Conservation (phyloP, 2,888 invertebrate species). For the Sinhomidia bicolor region DNA sequence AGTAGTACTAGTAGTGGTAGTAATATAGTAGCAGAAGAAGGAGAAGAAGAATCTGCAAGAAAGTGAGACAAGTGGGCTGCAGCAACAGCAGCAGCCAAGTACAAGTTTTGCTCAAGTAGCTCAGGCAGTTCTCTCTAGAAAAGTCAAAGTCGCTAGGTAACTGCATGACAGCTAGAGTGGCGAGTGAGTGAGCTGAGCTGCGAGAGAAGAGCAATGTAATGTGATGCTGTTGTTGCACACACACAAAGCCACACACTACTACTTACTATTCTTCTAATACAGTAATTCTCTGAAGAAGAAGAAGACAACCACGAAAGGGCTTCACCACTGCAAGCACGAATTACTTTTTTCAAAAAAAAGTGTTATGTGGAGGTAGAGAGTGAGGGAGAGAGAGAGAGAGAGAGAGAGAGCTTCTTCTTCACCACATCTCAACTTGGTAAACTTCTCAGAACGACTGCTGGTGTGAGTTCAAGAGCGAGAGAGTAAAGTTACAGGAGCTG, state of each 20-base stretch:
- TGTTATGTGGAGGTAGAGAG: not conserved
- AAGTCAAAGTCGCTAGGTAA: slow-evolving; percentile 70
- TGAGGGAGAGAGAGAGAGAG: slow-evolving; percentile 1
- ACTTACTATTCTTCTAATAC: not conserved
- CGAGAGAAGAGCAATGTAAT: slow-evolving; percentile 15
- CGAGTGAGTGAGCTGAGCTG: slow-evolving; percentile 13
- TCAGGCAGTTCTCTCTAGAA: slow-evolving; percentile 20
- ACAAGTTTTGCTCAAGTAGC: too few relatives aligned
- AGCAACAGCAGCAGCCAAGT: not conserved
- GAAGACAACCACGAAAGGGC: not conserved
- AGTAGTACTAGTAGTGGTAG: too few relatives aligned
- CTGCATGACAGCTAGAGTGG: slow-evolving; percentile 58
- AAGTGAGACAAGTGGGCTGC: slow-evolving; percentile 49
- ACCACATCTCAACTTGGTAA: slow-evolving; percentile 37
- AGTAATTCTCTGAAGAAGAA: too few relatives aligned
- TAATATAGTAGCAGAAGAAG: too few relatives aligned
- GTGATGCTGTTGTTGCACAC: not conserved
- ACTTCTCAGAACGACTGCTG: slow-evolving; percentile 40
- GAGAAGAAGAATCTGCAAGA: not conserved
- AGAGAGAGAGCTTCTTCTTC: not conserved
- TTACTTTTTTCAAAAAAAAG: too few relatives aligned
- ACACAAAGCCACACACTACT: not conserved
- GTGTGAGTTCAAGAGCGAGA: slow-evolving; percentile 31
- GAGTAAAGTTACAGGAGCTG: slow-evolving; percentile 69
- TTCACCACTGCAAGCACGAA: too few relatives aligned